Percentiles rank a stretch among this genome's conserved stretches.
Conservation (phyloP, 2,797 vertebrate genomes). For the Chaetodon trifasciatus region DNA sequence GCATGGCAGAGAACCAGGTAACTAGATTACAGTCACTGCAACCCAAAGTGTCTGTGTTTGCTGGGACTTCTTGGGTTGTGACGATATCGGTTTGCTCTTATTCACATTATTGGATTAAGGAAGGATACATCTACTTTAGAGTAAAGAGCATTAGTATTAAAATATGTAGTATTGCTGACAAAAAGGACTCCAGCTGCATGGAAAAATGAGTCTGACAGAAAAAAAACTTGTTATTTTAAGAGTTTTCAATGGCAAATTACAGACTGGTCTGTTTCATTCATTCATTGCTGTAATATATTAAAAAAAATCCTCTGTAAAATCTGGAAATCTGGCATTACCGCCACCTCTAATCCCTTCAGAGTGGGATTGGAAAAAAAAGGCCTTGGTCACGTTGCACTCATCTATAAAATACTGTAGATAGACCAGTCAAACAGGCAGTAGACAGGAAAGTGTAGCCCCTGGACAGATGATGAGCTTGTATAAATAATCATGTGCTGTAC, state of each 20-base stretch:
- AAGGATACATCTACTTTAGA: neutral
- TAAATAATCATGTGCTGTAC: conserved; percentile 25
- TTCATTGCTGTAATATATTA: conserved; percentile 34
- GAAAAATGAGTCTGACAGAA: neutral
- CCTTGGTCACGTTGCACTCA: conserved; percentile 47
- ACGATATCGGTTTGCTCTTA: neutral
- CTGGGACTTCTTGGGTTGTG: conserved; percentile 12
- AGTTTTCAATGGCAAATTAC: conserved; percentile 28
- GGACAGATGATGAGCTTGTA: conserved; percentile 41
- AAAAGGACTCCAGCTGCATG: neutral
- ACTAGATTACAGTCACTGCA: conserved; percentile 42
- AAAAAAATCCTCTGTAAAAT: conserved; percentile 61
- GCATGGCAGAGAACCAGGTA: conserved; percentile 40
- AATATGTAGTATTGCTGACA: neutral
- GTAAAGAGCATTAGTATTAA: neutral
- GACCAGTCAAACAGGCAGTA: conserved; percentile 17
- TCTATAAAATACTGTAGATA: conserved; percentile 49
- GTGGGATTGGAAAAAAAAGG: conserved; percentile 55
- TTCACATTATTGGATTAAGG: neutral
- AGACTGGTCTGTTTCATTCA: conserved; percentile 46
- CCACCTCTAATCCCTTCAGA: conserved; percentile 65
- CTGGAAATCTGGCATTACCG: conserved; percentile 67
- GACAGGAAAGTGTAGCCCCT: conserved; percentile 28
- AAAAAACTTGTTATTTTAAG: conserved; percentile 9
- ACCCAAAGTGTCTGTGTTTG: conserved; percentile 5